Evolutionary conservation across 1,140 invertebrate species (phyloP), one percentile per base, ranked within the genome.

Genomic region (Colletes gigas): DNA sequence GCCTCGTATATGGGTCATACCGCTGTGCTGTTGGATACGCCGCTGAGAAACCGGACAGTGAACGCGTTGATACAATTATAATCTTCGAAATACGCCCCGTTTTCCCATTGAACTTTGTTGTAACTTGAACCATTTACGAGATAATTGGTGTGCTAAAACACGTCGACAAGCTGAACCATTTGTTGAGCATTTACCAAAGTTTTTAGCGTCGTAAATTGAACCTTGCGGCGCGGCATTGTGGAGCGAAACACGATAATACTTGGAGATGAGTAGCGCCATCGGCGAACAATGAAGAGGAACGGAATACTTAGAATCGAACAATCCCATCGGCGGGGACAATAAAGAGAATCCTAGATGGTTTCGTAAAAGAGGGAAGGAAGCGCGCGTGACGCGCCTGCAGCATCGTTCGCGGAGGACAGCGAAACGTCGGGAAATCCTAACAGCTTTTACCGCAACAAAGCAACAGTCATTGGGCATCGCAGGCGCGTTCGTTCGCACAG

Each of bases 391-490:
- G 21, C 54, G 74, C 1, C 0, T 50, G 14, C 59, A 9, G 54
- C 30, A 68, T 59, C 15, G 54, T 21, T 21, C 15, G 17, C 17
- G 17, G 54, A 75, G 55, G 47, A 81, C 41, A 44, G 47, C n/a
- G 54, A 71, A 52, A 6, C 47, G n/a, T 21, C 19, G 79, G 83
- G 74, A 86, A 86, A 82, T 85, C 75, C 66, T 82, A 57, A 85
- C 52, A 76, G 47, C 65, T 81, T 77, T 84, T 84, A 85, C 52
- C 82, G 68, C 65, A 69, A 50, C 30, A 44, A 80, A 78, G 75
- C 57, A 85, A 81, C 78, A 74, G 62, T 85, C 83, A 81, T 69
- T 65, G 44, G 14, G 67, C 47, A 66, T 68, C 30, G 54, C 19
- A 30, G 30, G 52, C 14, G 17, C 59, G 21, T 17, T 14, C 50